Conservation (phyloP, 2,113 vertebrate genomes). For the Ginglymostoma cirratum region DNA sequence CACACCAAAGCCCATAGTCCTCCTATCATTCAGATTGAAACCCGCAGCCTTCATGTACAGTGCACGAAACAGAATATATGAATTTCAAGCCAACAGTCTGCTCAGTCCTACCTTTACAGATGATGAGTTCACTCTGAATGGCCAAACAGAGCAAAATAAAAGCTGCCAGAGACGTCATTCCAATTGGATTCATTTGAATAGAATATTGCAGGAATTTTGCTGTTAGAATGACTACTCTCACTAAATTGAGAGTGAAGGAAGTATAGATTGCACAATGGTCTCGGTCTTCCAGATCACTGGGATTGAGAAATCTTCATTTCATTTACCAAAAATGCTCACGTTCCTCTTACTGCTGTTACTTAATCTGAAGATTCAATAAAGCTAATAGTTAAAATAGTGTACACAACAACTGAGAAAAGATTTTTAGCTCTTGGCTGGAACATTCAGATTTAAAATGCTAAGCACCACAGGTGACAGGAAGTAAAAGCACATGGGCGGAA, state of each 20-base stretch:
- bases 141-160: too few relatives aligned
- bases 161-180: neutral
- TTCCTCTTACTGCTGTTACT: neutral
- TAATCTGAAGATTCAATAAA: neutral
- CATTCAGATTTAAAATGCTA: neutral
- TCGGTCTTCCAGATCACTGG: neutral
- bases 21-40: neutral
- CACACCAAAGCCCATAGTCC: too few relatives aligned
- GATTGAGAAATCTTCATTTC: neutral
- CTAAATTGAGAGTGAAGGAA: neutral
- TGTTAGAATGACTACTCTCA: neutral
- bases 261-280: too few relatives aligned
- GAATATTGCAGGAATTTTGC: neutral
- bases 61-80: neutral
- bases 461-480: neutral
- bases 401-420: neutral
- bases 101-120: neutral
- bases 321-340: neutral
- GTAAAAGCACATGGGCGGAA: neutral
- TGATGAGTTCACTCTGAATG: neutral
- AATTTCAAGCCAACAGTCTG: neutral
- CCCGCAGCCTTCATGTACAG: neutral
- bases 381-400: neutral
- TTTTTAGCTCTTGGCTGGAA: neutral
- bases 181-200: neutral